Evolutionary conservation across 2,888 invertebrate genomes (phyloP), one percentile per base, ranked within the genome.

Genomic region (Caenorhabditis doughertyi): DNA sequence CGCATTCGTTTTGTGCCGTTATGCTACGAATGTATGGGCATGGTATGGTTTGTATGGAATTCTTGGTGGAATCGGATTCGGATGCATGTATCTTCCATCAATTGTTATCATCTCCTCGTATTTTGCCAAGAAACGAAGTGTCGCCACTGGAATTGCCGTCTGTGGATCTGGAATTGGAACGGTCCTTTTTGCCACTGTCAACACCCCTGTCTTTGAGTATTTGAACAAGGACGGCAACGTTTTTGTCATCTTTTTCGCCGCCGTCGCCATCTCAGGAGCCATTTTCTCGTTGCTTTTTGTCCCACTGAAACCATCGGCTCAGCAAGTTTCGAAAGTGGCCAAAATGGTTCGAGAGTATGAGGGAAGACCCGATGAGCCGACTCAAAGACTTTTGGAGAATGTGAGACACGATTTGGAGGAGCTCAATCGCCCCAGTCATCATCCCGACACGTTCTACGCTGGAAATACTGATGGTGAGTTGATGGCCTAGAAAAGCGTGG

Each of bases 161-260:
- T 97, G 97, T 91, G 98, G 98, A 3, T 97, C 97, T 0, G 98
- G 98, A 13, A 94, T 98, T 64, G 98, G 98, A 58, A 97, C 97
- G 3, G 95, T 97, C 92, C 92, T 97, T n/a, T 96, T 98, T 92
- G 70, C 84, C 21, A 76, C 88, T 87, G 56, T 90, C 42, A 90
- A 89, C 68, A 85, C 84, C 13, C 58, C 70, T 18, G 85, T 90
- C 23, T 76, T 88, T 27, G 44, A 72, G 1, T 29, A 60, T 18
- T 35, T 88, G 27, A 60, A 72, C n/a, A 39, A 84, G 89, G 95
- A 95, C 39, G 97, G 97, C 97, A 94, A 95, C 85, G 95, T 95
- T 9, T 95, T 97, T 2, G 94, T 97, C 93, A 93, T 96, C 47
- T 94, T 97, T 74, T 95, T 96, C 29, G 95, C 96, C 7, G 96